Percentiles rank a stretch among this genome's conserved stretches.
phyloP scores from a whole-genome alignment of 2,113 vertebrate genomes.

The Lutjanus erythropterus region DNA sequence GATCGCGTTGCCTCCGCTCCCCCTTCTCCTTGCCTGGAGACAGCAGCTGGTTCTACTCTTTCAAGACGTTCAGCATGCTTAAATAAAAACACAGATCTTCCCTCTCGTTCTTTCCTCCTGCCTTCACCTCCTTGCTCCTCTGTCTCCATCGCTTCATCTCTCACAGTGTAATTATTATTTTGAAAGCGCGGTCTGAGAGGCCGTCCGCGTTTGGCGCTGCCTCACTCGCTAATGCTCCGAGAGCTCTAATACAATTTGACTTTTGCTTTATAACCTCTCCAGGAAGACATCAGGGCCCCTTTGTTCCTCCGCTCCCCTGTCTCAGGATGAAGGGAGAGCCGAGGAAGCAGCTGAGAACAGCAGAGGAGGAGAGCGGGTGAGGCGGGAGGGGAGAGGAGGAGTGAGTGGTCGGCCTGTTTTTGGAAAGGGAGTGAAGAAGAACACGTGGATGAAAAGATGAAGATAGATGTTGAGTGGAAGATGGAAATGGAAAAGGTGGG shows the following conservation, averaged over 20 bases:
- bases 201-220: constrained; percentile 74
- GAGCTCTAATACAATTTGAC: constrained; percentile 79
- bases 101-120: constrained; percentile 54
- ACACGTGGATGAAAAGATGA: constrained; percentile 37
- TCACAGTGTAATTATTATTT: constrained; percentile 81
- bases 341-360: constrained; percentile 19
- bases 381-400: constrained; percentile 9
- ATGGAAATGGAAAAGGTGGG: constrained; percentile 43
- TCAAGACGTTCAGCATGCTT: constrained; percentile 68
- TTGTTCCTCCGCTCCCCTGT: constrained; percentile 47
- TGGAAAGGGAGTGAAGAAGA: constrained; percentile 37
- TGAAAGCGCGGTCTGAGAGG: constrained; percentile 70
- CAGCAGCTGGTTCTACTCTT: constrained; percentile 82
- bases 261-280: constrained; percentile 77
- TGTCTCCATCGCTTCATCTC: constrained; percentile 68
- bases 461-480: constrained; percentile 51
- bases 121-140: constrained; percentile 54
- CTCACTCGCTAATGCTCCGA: constrained; percentile 58
- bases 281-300: constrained; percentile 74
- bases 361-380: constrained; percentile 6
- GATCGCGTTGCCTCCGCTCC: constrained; percentile 21
- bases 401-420: constrained; percentile 16
- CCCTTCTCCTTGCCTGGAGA: constrained; percentile 60
- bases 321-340: constrained; percentile 42
- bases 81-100: constrained; percentile 77